Conservation (phyloP, 2,113 vertebrate species). For the Cephalopterus ornatus region DNA sequence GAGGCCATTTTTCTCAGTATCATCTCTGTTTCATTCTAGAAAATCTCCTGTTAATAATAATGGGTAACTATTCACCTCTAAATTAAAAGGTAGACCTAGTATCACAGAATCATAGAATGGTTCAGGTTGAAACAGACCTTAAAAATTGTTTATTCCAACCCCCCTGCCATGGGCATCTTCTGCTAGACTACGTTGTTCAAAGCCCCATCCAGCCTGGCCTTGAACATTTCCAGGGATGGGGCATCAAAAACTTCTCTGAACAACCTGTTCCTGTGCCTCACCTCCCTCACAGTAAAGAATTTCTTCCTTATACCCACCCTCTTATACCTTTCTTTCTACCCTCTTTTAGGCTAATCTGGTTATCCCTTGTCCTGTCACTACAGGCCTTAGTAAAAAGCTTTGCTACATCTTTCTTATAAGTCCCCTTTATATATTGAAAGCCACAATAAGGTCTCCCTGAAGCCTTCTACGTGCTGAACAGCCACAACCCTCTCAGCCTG, state of each 20-base stretch:
- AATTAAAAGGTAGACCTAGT: background rate
- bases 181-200: background rate
- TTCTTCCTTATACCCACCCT: background rate
- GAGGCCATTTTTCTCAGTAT: background rate
- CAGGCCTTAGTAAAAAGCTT: background rate
- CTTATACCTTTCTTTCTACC: background rate
- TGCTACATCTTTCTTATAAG: background rate
- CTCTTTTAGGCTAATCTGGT: background rate
- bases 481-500: rapidly evolving
- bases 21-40: background rate
- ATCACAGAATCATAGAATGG: background rate
- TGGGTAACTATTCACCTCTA: background rate
- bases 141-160: background rate
- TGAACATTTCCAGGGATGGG: background rate
- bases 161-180: rapidly evolving
- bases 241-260: background rate
- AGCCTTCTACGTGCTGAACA: background rate
- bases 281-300: background rate
- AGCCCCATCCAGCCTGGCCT: background rate
- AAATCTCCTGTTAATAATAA: background rate
- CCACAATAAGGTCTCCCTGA: rapidly evolving
- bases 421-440: background rate
- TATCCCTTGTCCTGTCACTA: background rate
- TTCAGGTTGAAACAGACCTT: background rate
- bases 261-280: background rate